Evolutionary conservation across 2,113 vertebrate species (phyloP), one percentile per base, ranked within the genome.

Genomic region (Nothoprocta perdicaria): DNA sequence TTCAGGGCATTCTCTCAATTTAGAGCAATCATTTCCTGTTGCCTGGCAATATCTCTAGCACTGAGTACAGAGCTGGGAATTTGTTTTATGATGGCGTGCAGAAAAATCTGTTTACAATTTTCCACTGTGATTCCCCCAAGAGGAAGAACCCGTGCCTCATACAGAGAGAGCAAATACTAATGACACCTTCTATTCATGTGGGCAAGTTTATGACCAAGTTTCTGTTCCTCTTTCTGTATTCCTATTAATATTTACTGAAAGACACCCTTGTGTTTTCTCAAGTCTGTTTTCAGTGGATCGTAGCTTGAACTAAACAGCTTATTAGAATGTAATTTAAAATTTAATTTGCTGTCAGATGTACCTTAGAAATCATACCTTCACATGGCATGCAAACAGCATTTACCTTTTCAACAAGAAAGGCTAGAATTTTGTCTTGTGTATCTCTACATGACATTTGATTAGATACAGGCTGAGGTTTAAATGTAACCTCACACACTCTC

Each of bases 41-140:
- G 92, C 94, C 72, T 95, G 93, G 90, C 92, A 93, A 82, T 94
- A 67, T 80, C 45, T 74, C 48, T 5, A 1, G 33, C 79, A 57
- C 79, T 16, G 29, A 85, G 79, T 31, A 61, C 60, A 85, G 89
- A 94, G 53, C 72, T 83, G 68, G 72, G 72, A 93, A 80, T 94
- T 96, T 92, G 55, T 95, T 94, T 92, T 83, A 89, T 93, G 86
- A 93, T 89, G 67, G 90, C 76, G 68, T 80, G 60, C 72, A 93
- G 84, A 96, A 94, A 94, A 83, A 95, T 45, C 84, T 94, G 67
- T 91, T 94, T 95, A 91, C 87, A 68, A 5, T 94, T 94, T 94
- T 96, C 89, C 82, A 85, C 76, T 87, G 91, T 91, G 79, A 87
- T 95, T 96, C 73, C 82, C 92, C 87, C 72, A 75, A 77, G 96